phyloP scores from a whole-genome alignment of 2,888 invertebrate genomes.

The Zhengitettix transpicula region DNA sequence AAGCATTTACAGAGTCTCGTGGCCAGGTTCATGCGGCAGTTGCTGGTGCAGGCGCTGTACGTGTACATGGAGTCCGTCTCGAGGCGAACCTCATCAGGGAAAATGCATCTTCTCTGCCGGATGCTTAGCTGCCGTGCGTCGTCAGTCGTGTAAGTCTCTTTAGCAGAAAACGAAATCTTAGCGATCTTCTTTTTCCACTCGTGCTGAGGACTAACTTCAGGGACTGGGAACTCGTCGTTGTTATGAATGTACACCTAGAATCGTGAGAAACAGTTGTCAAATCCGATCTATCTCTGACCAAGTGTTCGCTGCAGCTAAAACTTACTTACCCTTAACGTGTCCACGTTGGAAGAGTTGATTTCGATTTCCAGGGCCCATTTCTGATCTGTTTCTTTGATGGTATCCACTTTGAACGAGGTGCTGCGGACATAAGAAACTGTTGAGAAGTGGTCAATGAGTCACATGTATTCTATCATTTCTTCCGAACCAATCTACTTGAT shows the following conservation, averaged over 20 bases:
- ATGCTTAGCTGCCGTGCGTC: conserved; percentile 51
- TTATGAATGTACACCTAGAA: conserved; percentile 45
- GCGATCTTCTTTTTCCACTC: conserved; percentile 46
- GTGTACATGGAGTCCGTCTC: conserved; percentile 45
- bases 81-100: conserved; percentile 46
- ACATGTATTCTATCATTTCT: too few relatives aligned
- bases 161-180: conserved; percentile 48
- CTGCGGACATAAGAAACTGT: neutral
- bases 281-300: neutral
- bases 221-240: conserved; percentile 50
- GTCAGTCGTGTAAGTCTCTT: conserved; percentile 59
- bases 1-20: conserved; percentile 48
- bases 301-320: too few relatives aligned
- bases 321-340: too few relatives aligned
- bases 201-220: conserved; percentile 51
- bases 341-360: neutral
- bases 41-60: conserved; percentile 54
- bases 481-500: too few relatives aligned
- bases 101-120: conserved; percentile 55
- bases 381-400: conserved; percentile 47
- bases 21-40: conserved; percentile 51
- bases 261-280: neutral
- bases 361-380: conserved; percentile 37
- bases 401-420: conserved; percentile 20
- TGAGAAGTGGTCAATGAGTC: too few relatives aligned